phyloP scores from a whole-genome alignment of 2,888 invertebrate species.

The Nineta flava region DNA sequence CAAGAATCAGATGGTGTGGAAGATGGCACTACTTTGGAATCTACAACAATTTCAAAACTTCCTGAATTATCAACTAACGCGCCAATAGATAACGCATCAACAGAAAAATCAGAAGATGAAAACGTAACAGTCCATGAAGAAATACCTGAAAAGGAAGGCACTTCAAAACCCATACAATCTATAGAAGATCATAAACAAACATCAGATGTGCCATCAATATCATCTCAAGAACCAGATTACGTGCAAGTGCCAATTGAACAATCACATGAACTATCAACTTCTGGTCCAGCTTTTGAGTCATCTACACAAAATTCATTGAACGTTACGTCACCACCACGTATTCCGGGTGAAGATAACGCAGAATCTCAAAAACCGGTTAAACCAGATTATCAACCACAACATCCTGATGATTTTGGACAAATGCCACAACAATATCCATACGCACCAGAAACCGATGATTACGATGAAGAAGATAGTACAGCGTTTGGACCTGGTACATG shows the following conservation, averaged over 20 bases:
- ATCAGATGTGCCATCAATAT: background rate
- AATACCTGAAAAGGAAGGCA: conserved; percentile 3
- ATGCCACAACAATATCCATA: conserved; percentile 15
- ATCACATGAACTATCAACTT: conserved; percentile 1
- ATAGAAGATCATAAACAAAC: conserved; percentile 5
- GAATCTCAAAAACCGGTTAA: conserved; percentile 19
- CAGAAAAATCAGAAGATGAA: too few species aligned
- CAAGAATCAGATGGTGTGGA: too few species aligned
- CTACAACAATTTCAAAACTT: too few species aligned
- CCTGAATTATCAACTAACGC: too few species aligned
- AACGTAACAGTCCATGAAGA: background rate
- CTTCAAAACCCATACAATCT: background rate
- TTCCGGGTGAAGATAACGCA: conserved; percentile 10
- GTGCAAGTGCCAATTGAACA: conserved; percentile 4
- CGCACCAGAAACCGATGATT: conserved; percentile 33
- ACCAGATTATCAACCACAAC: conserved; percentile 20
- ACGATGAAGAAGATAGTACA: conserved; percentile 60
- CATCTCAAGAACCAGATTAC: background rate
- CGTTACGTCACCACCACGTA: conserved; percentile 13
- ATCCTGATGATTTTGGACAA: conserved; percentile 9
- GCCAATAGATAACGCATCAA: too few species aligned
- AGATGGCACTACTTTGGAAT: too few species aligned
- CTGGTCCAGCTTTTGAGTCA: background rate
- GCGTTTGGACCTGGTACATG: conserved; percentile 80
- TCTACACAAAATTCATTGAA: background rate